These are phyloP conservation scores for Metaphire vulgaris DNA, from an alignment of 1,140 invertebrate species.

Conservation along the genomic window DNA sequence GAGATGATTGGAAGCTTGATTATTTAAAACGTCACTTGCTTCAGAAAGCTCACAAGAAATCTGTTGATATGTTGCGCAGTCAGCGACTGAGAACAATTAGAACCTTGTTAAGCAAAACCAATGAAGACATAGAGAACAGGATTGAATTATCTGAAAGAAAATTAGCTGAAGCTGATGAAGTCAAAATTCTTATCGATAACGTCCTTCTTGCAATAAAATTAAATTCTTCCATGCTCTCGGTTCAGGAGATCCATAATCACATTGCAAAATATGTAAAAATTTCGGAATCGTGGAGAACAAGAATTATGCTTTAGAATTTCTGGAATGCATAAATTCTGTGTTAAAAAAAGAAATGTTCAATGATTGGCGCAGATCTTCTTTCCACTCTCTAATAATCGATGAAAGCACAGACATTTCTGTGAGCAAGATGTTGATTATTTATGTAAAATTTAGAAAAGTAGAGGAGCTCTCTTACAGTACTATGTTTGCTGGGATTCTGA, in stretches of 20 bases:
- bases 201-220: no score
- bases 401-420: conserved; percentile 18
- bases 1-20: conserved; percentile 11
- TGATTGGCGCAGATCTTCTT: background rate
- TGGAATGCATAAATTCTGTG: conserved; percentile 17
- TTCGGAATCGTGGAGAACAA: no score
- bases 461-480: background rate
- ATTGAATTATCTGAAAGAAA: no score
- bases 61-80: no score
- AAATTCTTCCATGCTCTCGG: no score
- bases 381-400: conserved; percentile 19
- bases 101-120: no score
- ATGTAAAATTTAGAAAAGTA: conserved; percentile 1
- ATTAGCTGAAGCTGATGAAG: no score
- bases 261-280: no score
- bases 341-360: conserved; percentile 10
- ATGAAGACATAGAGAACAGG: no score
- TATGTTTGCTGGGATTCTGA: conserved; percentile 8
- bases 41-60: conserved; percentile 11
- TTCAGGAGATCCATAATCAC: no score
- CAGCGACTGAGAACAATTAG: no score
- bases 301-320: conserved; percentile 20
- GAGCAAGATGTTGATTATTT: conserved; percentile 12
- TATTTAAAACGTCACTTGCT: conserved; percentile 14
- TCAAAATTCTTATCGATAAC: no score